A percentile compares a stretch with the other conserved stretches of the same genome.
Conservation (phyloP, 2,113 vertebrate genomes). For the Lethenteron camtschaticum region DNA sequence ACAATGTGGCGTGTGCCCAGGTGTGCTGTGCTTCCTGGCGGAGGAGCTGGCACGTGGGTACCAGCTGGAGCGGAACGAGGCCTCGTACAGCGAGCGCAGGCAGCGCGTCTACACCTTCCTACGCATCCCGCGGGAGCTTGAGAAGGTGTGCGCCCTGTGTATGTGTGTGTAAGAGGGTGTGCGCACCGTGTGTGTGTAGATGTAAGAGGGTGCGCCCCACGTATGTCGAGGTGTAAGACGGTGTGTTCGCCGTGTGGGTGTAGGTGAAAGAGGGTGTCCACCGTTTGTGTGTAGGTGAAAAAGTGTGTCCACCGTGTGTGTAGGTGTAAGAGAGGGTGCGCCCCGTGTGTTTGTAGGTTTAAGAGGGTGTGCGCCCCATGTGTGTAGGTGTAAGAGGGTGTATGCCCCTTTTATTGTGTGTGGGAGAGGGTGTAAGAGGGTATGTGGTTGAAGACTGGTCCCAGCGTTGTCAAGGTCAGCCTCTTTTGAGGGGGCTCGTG, state of each 20-base stretch:
- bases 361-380: no score
- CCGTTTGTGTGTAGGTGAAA: background rate
- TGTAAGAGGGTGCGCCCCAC: background rate
- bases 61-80: conserved; percentile 94
- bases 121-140: conserved; percentile 83
- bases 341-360: no score
- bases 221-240: conserved; percentile 28
- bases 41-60: conserved; percentile 84
- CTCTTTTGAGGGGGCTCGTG: no score
- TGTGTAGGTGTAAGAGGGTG: no score
- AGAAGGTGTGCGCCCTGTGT: conserved; percentile 38
- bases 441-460: no score
- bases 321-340: no score
- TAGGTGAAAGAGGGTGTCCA: background rate
- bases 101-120: conserved; percentile 87
- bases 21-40: conserved; percentile 53
- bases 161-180: background rate
- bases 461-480: no score
- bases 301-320: background rate
- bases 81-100: conserved; percentile 75
- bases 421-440: no score
- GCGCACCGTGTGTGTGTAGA: background rate
- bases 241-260: conserved; percentile 17
- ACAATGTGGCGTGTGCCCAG: no score
- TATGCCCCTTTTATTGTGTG: no score